phyloP scores from a whole-genome alignment of 2,888 invertebrate genomes.

The Drosophila picticornis region DNA sequence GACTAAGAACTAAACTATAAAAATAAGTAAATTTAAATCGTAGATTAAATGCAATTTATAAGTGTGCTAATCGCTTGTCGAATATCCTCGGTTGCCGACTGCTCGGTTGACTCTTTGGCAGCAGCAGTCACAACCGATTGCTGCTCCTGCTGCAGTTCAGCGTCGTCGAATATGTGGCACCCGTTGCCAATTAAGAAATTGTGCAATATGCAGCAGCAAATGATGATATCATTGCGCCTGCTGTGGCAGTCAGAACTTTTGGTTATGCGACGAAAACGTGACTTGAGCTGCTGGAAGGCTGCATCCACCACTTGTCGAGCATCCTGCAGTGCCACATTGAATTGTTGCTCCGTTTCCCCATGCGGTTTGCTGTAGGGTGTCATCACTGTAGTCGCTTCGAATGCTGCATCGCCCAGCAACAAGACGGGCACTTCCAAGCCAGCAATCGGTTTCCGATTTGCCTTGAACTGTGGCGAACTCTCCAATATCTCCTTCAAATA shows the following conservation, averaged over 20 bases:
- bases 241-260: background rate
- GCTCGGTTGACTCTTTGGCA: background rate
- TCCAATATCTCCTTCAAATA: constrained; percentile 1
- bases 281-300: background rate
- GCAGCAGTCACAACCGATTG: background rate
- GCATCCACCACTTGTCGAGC: background rate
- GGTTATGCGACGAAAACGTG: constrained; percentile 4
- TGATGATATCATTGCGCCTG: background rate
- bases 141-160: background rate
- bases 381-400: constrained; percentile 5
- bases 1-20: background rate
- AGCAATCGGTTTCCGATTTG: background rate
- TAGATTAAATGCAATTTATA: background rate
- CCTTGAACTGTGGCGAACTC: background rate
- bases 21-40: background rate
- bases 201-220: constrained; percentile 14
- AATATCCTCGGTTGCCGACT: background rate
- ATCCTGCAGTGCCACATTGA: background rate
- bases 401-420: background rate
- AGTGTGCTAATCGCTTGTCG: background rate
- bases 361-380: background rate
- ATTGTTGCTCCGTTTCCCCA: background rate
- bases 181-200: constrained; percentile 6
- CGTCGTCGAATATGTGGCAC: background rate
- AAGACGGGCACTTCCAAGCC: background rate